Evolutionary conservation across 30 jellyfish, hydroid and myxozoan genomes (phyloP).

Genomic region (Morbakka virulenta): DNA sequence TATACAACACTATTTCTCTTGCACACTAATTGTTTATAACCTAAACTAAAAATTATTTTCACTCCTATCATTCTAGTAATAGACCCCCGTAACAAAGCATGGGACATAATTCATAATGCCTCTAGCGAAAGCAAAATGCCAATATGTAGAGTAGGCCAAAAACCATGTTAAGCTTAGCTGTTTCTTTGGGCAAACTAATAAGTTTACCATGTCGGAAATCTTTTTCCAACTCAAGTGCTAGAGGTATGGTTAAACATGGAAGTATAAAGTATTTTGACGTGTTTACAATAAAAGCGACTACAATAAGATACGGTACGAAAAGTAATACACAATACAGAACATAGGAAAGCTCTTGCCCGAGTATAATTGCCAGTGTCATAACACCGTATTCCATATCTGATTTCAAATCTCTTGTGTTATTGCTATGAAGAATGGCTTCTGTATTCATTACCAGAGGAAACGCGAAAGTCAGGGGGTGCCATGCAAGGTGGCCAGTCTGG

Average conservation of each 20-base stretch:
- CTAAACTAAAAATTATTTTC: too few species aligned
- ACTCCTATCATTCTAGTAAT: too few species aligned
- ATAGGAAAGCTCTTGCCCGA: constrained; percentile 60
- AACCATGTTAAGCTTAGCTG: constrained; percentile 76
- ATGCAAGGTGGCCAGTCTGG: constrained; percentile 51
- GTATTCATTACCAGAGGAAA: constrained; percentile 84
- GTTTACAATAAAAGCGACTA: constrained; percentile 28
- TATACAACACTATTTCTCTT: too few species aligned
- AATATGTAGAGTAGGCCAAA: constrained; percentile 65
- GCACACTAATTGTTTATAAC: too few species aligned
- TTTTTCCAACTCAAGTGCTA: constrained; percentile 57
- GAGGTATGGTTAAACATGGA: constrained; percentile 49
- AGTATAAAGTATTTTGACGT: constrained; percentile 38
- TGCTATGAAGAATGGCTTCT: constrained; percentile 90
- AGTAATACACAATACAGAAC: constrained; percentile 38
- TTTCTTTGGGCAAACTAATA: constrained; percentile 50
- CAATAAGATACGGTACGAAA: constrained; percentile 63
- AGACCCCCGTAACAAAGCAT: too few species aligned
- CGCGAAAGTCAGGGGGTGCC: constrained; percentile 46
- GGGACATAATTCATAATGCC: too few species aligned
- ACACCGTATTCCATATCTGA: constrained; percentile 63
- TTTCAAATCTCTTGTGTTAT: constrained; percentile 75
- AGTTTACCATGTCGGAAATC: constrained; percentile 49
- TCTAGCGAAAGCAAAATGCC: too few species aligned
- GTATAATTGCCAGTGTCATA: constrained; percentile 65